These are phyloP conservation scores for Alectoris magna DNA, from an alignment of 2,797 vertebrate species.

Conservation along the genomic window DNA sequence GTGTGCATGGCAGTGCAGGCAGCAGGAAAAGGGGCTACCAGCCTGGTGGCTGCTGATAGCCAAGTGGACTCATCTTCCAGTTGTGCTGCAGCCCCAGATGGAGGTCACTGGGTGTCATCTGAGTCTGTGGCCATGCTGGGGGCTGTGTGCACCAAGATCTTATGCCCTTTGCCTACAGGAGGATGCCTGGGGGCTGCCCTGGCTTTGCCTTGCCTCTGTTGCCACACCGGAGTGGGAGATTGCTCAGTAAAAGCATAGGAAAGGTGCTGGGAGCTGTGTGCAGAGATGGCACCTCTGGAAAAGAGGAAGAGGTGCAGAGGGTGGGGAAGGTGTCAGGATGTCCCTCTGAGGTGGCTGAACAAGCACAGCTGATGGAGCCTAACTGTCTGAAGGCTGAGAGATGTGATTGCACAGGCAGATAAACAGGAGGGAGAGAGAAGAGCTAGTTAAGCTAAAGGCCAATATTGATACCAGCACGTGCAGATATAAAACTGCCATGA, in stretches of 20 bases:
- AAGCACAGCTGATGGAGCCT: not conserved
- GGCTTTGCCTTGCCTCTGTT: not conserved
- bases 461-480: not conserved
- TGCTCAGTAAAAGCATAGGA: not conserved
- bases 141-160: not conserved
- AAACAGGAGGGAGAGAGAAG: not conserved
- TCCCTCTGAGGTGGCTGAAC: fast-evolving
- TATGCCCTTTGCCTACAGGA: not conserved
- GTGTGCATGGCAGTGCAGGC: fast-evolving
- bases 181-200: not conserved
- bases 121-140: not conserved
- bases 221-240: fast-evolving
- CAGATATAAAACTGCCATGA: slow-evolving; percentile 27
- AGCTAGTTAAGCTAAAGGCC: slow-evolving; percentile 33
- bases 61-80: too few species aligned
- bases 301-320: not conserved
- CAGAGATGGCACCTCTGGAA: not conserved
- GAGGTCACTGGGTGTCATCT: too few species aligned
- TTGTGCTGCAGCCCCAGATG: not conserved
- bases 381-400: not conserved
- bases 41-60: fast-evolving
- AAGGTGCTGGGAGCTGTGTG: not conserved
- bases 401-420: not conserved
- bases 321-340: not conserved
- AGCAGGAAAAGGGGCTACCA: not conserved